These are phyloP conservation scores for Danio tinwini DNA, from an alignment of 2,797 vertebrate species.

Conservation along the genomic window DNA sequence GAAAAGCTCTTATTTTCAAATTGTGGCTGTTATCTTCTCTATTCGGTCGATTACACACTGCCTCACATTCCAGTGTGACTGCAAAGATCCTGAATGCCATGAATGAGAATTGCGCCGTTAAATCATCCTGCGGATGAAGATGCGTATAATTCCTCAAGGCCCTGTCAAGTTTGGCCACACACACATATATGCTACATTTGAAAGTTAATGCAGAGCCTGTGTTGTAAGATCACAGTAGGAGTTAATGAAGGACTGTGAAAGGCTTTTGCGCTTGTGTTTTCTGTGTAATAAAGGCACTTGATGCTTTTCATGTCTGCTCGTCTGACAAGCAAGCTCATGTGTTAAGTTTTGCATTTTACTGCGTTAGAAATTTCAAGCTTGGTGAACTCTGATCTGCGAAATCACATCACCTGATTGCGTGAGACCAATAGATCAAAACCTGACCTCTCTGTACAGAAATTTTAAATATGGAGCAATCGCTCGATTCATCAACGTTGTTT, in stretches of 20 bases:
- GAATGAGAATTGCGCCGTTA: not conserved
- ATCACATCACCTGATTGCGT: too few species aligned
- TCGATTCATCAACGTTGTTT: too few species aligned
- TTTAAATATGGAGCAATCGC: too few species aligned
- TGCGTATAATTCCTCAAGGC: not conserved
- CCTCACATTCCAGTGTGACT: not conserved
- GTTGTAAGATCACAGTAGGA: not conserved
- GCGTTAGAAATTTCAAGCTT: too few species aligned
- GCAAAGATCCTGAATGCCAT: not conserved
- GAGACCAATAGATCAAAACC: too few species aligned
- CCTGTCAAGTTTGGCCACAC: not conserved
- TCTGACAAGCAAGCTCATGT: too few species aligned
- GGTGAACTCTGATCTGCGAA: too few species aligned
- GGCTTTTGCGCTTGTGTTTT: not conserved
- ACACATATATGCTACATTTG: not conserved
- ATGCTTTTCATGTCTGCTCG: not conserved
- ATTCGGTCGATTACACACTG: not conserved
- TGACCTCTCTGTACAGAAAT: too few species aligned
- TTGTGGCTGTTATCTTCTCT: not conserved
- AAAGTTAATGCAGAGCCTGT: not conserved
- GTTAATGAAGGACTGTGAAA: constrained; percentile 35
- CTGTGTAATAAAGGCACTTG: constrained; percentile 8
- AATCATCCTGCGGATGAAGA: not conserved
- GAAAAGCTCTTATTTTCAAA: not conserved
- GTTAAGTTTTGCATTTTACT: too few species aligned